Base-by-base conservation (phyloP, 2,797 vertebrate species). In the Melanotaenia boesemani region DNA sequence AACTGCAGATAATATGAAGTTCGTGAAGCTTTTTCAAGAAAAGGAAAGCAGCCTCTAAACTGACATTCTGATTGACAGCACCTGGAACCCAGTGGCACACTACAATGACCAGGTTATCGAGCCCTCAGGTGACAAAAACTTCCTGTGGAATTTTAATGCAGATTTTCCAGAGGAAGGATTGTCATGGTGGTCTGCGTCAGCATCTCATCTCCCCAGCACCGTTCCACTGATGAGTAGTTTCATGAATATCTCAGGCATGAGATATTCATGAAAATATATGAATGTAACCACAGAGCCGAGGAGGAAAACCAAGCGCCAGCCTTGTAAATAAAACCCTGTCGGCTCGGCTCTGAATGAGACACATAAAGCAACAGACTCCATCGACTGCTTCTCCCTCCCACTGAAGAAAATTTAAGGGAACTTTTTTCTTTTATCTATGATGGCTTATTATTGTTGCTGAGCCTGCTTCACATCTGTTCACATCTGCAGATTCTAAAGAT, bases 231-330 rank as follows among this genome's bases (percentile, higher is more conserved):
- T 76, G 77, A 88, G 79, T 75, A 65, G 77, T 71, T 83, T 75
- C 77, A 87, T 85, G 84, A 88, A 82, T 85, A 87, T 75, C 78
- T 76, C 71, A 79, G 15, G 39, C 64, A 22, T 70, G 80, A 74
- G 54, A 72, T 78, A 84, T 79, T 73, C 75, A 77, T 74, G 67
- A 79, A 73, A 77, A 59, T 34, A 61, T 64, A 63, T 55, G 60
- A 64, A 67, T 72, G 67, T 67, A 68, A 71, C 44, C 62, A 65
- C 67, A 74, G 72, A 75, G 60, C 65, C 70, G 60, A 44, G 76
- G 48, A 54, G 75, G 75, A 66, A 52, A 41, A 41, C 67, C 73
- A 58, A 46, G 59, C 34, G n/a, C 61, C 46, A 22, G 60, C 76
- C 70, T 70, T 76, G 76, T 86, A 81, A 84, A 88, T 81, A 84